Evolutionary conservation across 2,888 invertebrate genomes (phyloP), one percentile per base, ranked within the genome.

Genomic region (Antitype chi): DNA sequence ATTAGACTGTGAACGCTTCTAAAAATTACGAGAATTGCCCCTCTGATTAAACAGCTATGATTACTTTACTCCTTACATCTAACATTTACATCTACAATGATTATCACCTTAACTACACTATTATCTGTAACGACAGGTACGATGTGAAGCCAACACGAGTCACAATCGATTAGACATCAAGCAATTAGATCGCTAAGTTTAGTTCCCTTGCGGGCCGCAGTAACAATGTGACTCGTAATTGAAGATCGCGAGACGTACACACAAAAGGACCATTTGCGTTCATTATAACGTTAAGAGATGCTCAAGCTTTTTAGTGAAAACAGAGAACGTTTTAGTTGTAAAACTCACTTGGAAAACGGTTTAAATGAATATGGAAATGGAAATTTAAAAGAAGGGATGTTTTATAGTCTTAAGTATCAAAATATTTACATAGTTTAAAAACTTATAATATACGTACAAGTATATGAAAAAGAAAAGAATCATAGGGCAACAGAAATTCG

Each of bases 151-250:
- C 77, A 80, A 88, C 88, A 83, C 81, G 82, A 85, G 82, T 80
- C 80, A 81, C 80, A 87, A 88, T 88, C 88, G 88, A 88, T 88
- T 87, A 85, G 82, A 85, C 88, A 87, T 82, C 73, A 76, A 87
- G 77, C 85, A 88, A 88, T 88, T 88, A 88, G 88, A 88, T 84
- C 88, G 70, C 88, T 83, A 88, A 88, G 87, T 88, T 88, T 68
- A 64, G 84, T 80, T 88, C 87, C 84, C 88, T 79, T 62, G 88
- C 80, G 87, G 81, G 84, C 77, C 80, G 69, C 69, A 81, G 82
- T 83, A 83, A 87, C 88, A 88, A 85, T 85, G 85, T 84, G 82
- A 87, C 83, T 84, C 76, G 87, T 87, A 88, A 87, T 88, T 83
- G 84, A 84, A 84, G 84, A 84, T 82, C 82, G 69, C 77, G 70